These are phyloP conservation scores for Tragopan temminckii DNA, from an alignment of 2,797 vertebrate genomes.

Conservation along the genomic window DNA sequence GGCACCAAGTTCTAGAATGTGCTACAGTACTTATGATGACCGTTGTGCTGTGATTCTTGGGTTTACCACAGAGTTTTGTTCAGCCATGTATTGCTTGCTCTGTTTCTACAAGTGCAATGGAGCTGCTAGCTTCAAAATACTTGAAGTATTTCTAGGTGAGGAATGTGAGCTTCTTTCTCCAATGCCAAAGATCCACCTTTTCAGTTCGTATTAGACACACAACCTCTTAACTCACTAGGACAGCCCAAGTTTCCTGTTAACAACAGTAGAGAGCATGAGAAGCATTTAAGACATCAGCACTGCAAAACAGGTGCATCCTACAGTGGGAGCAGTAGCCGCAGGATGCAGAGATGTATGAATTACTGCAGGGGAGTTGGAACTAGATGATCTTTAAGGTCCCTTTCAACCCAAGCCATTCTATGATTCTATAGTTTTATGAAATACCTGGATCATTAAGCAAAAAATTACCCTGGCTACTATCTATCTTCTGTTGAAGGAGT, in stretches of 20 bases:
- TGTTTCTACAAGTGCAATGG: neutral
- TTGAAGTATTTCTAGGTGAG: neutral
- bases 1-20: accelerated
- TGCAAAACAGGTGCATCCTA: neutral
- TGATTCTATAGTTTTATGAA: neutral
- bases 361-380: neutral
- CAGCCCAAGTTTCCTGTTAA: neutral
- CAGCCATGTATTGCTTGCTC: accelerated
- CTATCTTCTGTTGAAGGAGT: neutral
- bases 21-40: neutral
- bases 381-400: neutral
- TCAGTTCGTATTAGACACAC: neutral
- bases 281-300: neutral
- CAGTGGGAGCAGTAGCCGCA: neutral
- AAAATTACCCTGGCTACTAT: neutral
- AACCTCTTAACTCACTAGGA: neutral
- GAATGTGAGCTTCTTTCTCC: neutral
- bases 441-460: neutral
- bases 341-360: neutral
- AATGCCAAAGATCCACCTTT: neutral
- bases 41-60: neutral
- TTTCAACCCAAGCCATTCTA: neutral
- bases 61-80: neutral
- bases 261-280: neutral
- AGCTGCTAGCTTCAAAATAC: neutral